These are phyloP conservation scores for Drosophila tropicalis DNA, from an alignment of 1,140 invertebrate species.

Conservation along the genomic window DNA sequence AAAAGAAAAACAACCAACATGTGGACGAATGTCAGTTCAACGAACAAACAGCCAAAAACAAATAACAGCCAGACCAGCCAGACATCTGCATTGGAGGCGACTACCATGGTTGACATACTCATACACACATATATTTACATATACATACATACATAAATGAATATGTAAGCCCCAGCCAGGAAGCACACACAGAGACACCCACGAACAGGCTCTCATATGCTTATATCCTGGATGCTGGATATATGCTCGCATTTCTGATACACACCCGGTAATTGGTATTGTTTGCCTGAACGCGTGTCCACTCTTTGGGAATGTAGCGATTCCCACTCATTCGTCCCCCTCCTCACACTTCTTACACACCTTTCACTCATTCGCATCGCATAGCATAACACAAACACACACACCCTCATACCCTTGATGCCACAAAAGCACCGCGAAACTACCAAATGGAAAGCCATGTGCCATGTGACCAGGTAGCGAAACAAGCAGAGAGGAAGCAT, in stretches of 20 bases:
- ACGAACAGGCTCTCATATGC: slow-evolving; percentile 49
- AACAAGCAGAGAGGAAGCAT: slow-evolving; percentile 30
- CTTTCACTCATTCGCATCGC: background rate
- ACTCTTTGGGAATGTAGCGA: slow-evolving; percentile 46
- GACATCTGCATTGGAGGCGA: slow-evolving; percentile 47
- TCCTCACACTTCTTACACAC: background rate
- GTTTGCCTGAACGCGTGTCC: slow-evolving; percentile 76
- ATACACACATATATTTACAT: slow-evolving; percentile 42
- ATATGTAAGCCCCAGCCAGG: slow-evolving; percentile 30
- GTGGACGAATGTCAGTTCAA: slow-evolving; percentile 72
- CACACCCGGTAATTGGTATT: slow-evolving; percentile 74
- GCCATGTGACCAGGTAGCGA: slow-evolving; percentile 25
- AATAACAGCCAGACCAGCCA: slow-evolving; percentile 46
- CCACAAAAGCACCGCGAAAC: slow-evolving; percentile 37
- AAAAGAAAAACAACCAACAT: slow-evolving; percentile 34
- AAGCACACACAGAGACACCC: slow-evolving; percentile 22
- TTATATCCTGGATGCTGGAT: slow-evolving; percentile 49
- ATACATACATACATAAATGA: slow-evolving; percentile 20
- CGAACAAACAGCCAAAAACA: slow-evolving; percentile 75
- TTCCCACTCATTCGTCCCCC: slow-evolving; percentile 19
- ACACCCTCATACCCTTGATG: slow-evolving; percentile 29
- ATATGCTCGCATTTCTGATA: slow-evolving; percentile 48
- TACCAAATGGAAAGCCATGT: slow-evolving; percentile 47
- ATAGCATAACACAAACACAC: background rate
- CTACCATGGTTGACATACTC: slow-evolving; percentile 41